Base-by-base conservation (phyloP, 2,888 invertebrate species). In the Hedya salicella region DNA sequence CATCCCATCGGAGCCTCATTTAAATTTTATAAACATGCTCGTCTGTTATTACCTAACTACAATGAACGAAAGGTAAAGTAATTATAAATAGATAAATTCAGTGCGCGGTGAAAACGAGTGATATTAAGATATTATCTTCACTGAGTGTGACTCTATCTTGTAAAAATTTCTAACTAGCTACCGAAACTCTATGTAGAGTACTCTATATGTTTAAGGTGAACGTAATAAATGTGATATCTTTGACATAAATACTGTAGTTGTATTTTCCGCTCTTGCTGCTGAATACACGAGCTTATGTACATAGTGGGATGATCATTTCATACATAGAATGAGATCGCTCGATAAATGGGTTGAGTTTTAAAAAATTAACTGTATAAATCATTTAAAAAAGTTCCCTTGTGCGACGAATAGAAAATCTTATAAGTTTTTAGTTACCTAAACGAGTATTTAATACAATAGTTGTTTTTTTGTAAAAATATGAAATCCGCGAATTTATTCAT, bases 201-300 rank as follows among this genome's bases (percentile, higher is more conserved):
- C n/a, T n/a, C n/a, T n/a, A 14, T 63, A 46, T 36, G 46, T 54
- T 63, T 63, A 46, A 56, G 39, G 30, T 46, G 46, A 54, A 53
- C 46, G 44, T 56, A 56, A 40, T 56, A 54, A 63, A 56, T 63
- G 62, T 63, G 54, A 56, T 63, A 54, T 54, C 62, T 63, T 62
- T 32, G 54, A 46, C 62, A 54, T 46, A 56, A 63, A 48, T 63
- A 63, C 52, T 62, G 42, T 62, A 63, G 16, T 52, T 17, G 36
- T 63, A 54, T 16, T 16, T 54, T 32, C 17, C 25, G 53, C 39
- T 63, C 13, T 56, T 54, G 54, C 36, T 63, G 54, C 48, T 62
- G 25, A 21, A 56, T 57, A 64, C 30, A 42, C 46, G 56, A 49
- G 64, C 56, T 64, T 50, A 49, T 54, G 54, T 64, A 62, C 52